Evolutionary conservation across 2,888 invertebrate species (phyloP).

Genomic region (Spisula solida): DNA sequence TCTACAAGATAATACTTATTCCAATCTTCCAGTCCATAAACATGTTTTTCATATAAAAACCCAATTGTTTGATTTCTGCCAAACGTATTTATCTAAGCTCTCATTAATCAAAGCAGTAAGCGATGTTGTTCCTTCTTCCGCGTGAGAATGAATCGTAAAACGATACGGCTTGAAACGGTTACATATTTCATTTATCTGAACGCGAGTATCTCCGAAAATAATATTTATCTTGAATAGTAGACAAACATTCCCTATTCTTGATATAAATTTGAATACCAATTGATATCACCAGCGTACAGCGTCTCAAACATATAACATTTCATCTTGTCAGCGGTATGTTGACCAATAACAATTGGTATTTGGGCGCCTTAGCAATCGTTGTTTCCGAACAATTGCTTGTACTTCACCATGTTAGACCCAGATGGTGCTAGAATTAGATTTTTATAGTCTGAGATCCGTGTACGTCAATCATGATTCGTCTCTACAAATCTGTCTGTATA

Average conservation of each 20-base stretch:
- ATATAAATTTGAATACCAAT: neutral
- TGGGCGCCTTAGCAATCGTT: neutral
- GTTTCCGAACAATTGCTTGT: neutral
- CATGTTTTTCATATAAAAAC: neutral
- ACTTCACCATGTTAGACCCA: neutral
- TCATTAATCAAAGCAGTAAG: constrained; percentile 7
- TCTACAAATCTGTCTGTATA: neutral
- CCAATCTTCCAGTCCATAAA: neutral
- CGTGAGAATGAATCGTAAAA: neutral
- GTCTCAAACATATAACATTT: neutral
- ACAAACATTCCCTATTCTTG: neutral
- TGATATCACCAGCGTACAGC: neutral
- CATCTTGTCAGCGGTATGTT: neutral
- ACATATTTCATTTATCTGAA: neutral
- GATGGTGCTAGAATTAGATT: neutral
- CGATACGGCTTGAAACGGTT: constrained; percentile 13
- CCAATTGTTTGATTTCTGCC: neutral
- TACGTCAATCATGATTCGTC: neutral
- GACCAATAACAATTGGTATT: neutral
- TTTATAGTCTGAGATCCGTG: neutral
- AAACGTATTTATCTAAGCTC: neutral
- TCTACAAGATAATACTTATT: neutral
- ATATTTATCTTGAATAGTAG: neutral
- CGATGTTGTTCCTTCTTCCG: neutral
- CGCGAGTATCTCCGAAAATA: neutral